A percentile compares a stretch with the other conserved stretches of the same genome.
phyloP scores from a whole-genome alignment of 1,140 invertebrate species.

The Vollenhovia emeryi region DNA sequence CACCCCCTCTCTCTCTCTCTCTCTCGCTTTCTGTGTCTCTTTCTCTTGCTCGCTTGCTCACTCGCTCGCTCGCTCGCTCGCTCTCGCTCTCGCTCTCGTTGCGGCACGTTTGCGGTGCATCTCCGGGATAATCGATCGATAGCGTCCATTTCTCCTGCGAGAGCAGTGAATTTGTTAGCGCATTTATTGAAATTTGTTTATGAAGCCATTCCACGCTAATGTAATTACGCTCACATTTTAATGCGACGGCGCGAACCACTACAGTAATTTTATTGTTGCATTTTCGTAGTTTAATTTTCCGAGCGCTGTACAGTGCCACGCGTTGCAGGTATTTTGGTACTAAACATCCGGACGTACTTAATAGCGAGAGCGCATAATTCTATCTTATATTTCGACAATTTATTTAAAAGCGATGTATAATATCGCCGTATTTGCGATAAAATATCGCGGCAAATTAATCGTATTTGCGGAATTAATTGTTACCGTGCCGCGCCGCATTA shows the following conservation, averaged over 20 bases:
- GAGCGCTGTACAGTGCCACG: background rate
- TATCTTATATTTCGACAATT: conserved; percentile 51
- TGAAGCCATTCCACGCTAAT: conserved; percentile 63
- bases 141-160: conserved; percentile 37
- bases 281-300: conserved; percentile 68
- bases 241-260: conserved; percentile 45
- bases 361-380: conserved; percentile 20
- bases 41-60: background rate
- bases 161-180: conserved; percentile 53
- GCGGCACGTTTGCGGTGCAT: conserved; percentile 1
- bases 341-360: conserved; percentile 49
- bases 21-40: no score
- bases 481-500: background rate
- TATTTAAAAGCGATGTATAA: conserved; percentile 54
- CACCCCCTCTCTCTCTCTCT: background rate
- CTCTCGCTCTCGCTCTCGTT: conserved; percentile 8
- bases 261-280: conserved; percentile 63
- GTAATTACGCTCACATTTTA: conserved; percentile 61
- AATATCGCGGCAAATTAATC: conserved; percentile 33
- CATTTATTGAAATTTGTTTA: conserved; percentile 68
- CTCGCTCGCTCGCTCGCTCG: background rate
- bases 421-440: conserved; percentile 33
- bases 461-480: conserved; percentile 29
- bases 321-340: conserved; percentile 44
- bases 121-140: conserved; percentile 57